Evolutionary conservation across 2,888 invertebrate species (phyloP).

Genomic region (Caenorhabditis sp.): DNA sequence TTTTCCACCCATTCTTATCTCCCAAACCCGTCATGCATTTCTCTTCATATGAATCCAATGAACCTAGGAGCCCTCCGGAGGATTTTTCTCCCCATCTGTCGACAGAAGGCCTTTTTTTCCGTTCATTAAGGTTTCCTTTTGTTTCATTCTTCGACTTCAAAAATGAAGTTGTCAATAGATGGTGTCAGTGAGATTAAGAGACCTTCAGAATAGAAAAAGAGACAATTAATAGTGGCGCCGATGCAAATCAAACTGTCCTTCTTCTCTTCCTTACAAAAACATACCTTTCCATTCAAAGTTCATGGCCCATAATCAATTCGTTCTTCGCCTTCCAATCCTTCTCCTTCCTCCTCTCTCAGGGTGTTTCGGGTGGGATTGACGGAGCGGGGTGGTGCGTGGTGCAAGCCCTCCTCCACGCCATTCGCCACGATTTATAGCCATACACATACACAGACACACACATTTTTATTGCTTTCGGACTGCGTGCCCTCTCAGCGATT

Average conservation of each 20-base stretch:
- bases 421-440: slow-evolving; percentile 68
- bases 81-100: slow-evolving; percentile 25
- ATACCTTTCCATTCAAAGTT: slow-evolving; percentile 37
- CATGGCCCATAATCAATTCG: slow-evolving; percentile 54
- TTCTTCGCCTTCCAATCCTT: slow-evolving; percentile 9
- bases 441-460: slow-evolving; percentile 60
- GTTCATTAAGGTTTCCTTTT: slow-evolving; percentile 10
- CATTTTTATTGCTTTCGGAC: slow-evolving; percentile 66
- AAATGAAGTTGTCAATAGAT: slow-evolving; percentile 39
- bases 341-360: slow-evolving; percentile 12
- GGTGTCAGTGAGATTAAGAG: slow-evolving; percentile 31
- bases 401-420: slow-evolving; percentile 53
- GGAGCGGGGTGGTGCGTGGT: slow-evolving; percentile 20
- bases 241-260: slow-evolving; percentile 46
- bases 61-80: neutral
- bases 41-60: neutral
- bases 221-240: slow-evolving; percentile 41
- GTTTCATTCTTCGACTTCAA: slow-evolving; percentile 1
- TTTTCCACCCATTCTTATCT: too few species aligned
- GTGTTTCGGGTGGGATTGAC: slow-evolving; percentile 22
- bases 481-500: slow-evolving; percentile 48
- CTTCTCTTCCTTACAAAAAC: slow-evolving; percentile 26
- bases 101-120: slow-evolving; percentile 24
- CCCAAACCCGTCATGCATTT: neutral
- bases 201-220: slow-evolving; percentile 31